Base-by-base conservation (phyloP, 1,140 invertebrate genomes). In the Tigriopus japonicus region DNA sequence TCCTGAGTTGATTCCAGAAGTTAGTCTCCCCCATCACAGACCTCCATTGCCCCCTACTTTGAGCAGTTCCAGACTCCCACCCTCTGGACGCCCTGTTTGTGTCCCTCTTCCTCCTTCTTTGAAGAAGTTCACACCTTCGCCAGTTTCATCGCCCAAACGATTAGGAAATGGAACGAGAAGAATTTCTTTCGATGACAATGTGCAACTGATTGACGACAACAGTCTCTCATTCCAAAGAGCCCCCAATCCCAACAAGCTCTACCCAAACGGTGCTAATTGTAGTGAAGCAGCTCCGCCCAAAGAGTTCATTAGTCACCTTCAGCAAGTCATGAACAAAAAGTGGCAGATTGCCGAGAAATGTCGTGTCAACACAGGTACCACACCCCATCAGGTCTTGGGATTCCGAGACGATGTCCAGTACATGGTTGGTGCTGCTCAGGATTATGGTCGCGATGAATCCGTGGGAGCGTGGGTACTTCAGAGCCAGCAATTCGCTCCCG, bases 321-420 rank as follows among this genome's bases (percentile, higher is more conserved):
- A 92, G 65, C 74, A 87, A 52, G 87, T 92, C 0, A 91, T 92
- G 85, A 78, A 85, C 53, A 90, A 91, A 65, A 93, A 93, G 67
- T 91, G 88, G 87, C 86, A 90, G 68, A 86, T 89, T 1, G 86
- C 87, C 0, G 86, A 93, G 64, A 91, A 91, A 67, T 90, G 88
- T 68, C 87, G 87, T 71, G 69, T 82, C 0, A 86, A 91, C 68
- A 78, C 81, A 15, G 80, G 83, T 12, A 86, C 85, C 0, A 88
- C 85, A 17, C 87, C 88, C 0, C 86, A 90, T 68, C 86, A 91
- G 68, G 87, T 93, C 0, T 76, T 93, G 0, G 89, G 89, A 0
- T 92, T 93, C 67, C 72, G 88, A 23, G 68, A 73, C 61, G 51
- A 61, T 12, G n/a, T 51, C 19, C 13, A 23, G 21, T 7, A 61